Base-by-base conservation (phyloP, 2,797 vertebrate genomes). In the Lateolabrax maculatus region DNA sequence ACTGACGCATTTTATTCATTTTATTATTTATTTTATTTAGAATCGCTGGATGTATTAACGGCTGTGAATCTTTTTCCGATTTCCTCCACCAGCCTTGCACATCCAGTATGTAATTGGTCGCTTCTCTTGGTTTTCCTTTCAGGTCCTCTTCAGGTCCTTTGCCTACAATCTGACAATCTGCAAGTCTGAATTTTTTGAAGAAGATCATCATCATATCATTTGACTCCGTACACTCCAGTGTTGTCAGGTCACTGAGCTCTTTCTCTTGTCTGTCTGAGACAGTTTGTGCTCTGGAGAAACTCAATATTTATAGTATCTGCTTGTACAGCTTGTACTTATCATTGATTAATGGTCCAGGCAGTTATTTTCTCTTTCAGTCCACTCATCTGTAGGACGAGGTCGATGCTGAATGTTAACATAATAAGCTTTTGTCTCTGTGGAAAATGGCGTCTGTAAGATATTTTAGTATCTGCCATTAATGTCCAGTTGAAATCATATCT, bases 401-500 rank as follows among this genome's bases (percentile, higher is more conserved):
- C 44, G 49, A 87, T 80, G 67, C 60, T 31, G 51, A 79, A 34
- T 52, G 75, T 31, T 48, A 41, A 27, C n/a, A 11, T 75, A 66
- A 75, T 31, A 68, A 79, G 53, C 58, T 68, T 53, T 41, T 18
- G 21, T 72, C 31, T 69, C 64, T 21, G 48, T 39, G 58, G 75
- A 71, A 53, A 74, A 71, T 16, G 2, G 10, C 37, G 1, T 71
- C 61, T 55, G 31, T 21, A 5, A 37, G 21, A 23, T 67, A 21
- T 77, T 78, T 85, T 44, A 51, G 66, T 23, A 51, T 80, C 64
- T 23, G 2, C 75, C 65, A 23, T 57, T 71, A 83, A 77, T 12
- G 60, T 72, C 71, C 52, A 70, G 2, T 56, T 80, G 34, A 75
- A 75, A 68, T 77, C 31, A 31, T 69, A 41, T 74, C 60, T 62